phyloP scores from a whole-genome alignment of 2,113 vertebrate genomes.

The Chionodraco myersi region DNA sequence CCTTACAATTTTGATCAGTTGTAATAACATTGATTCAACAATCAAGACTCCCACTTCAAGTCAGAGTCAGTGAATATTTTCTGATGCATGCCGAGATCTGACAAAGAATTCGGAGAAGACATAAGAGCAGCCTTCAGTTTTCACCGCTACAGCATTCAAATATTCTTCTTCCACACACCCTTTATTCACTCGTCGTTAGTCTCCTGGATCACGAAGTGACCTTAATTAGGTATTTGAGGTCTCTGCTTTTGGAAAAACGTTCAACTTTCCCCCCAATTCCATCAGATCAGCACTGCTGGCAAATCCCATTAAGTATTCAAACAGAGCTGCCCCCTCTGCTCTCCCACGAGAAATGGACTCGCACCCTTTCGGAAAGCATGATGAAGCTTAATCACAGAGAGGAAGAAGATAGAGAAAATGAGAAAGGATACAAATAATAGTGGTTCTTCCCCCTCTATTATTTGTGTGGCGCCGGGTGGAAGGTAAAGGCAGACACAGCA shows the following conservation, averaged over 20 bases:
- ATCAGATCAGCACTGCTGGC: slow-evolving; percentile 51
- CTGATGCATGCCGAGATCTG: slow-evolving; percentile 7
- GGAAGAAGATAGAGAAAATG: slow-evolving; percentile 15
- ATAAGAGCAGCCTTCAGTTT: slow-evolving; percentile 12
- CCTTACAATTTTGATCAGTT: slow-evolving; percentile 12
- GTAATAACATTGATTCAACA: slow-evolving; percentile 41
- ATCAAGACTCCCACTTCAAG: slow-evolving; percentile 35
- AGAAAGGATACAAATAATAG: neutral
- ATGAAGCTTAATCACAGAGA: slow-evolving; percentile 51
- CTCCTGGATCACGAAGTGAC: slow-evolving; percentile 27
- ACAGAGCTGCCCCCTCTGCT: slow-evolving; percentile 28
- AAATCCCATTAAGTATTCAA: slow-evolving; percentile 71
- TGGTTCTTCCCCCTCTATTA: too few relatives aligned
- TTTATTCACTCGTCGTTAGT: slow-evolving; percentile 37
- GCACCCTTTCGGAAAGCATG: slow-evolving; percentile 23
- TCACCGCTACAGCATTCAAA: slow-evolving; percentile 4
- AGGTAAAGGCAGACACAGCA: slow-evolving; percentile 23
- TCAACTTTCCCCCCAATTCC: slow-evolving; percentile 38
- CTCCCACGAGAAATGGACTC: slow-evolving; percentile 42
- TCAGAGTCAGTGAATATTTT: slow-evolving; percentile 28
- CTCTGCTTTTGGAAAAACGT: slow-evolving; percentile 31
- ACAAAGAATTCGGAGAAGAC: slow-evolving; percentile 3
- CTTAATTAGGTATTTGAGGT: slow-evolving; percentile 51
- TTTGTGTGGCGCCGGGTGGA: slow-evolving; percentile 1
- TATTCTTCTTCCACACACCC: slow-evolving; percentile 10